Evolutionary conservation across 2,888 invertebrate species (phyloP).

Genomic region (Parthenolecanium corni): DNA sequence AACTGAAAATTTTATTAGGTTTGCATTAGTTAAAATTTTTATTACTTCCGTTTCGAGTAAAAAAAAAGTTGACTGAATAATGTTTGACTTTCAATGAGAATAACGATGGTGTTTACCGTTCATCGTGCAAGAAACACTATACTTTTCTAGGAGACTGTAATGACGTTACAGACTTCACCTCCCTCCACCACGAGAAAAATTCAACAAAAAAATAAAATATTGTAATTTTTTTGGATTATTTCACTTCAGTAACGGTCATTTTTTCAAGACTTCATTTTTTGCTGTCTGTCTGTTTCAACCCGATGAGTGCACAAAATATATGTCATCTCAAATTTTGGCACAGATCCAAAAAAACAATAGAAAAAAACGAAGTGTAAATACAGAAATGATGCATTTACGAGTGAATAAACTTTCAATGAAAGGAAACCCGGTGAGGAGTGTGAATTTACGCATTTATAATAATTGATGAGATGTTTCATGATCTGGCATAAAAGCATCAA

Average conservation of each 20-base stretch:
- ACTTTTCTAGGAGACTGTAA: no score
- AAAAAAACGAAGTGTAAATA: background rate
- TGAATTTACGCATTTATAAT: slow-evolving; percentile 4
- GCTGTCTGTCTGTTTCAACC: background rate
- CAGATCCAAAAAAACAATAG: slow-evolving; percentile 15
- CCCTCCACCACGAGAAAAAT: no score
- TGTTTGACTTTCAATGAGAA: no score
- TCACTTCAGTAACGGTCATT: background rate
- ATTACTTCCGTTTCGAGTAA: no score
- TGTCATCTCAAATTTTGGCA: background rate
- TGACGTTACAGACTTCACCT: no score
- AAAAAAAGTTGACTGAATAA: no score
- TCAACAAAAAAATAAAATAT: no score
- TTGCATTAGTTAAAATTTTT: no score
- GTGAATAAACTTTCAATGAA: slow-evolving; percentile 12
- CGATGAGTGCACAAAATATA: background rate
- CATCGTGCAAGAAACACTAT: no score
- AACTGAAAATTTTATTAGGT: no score
- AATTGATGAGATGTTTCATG: slow-evolving; percentile 14
- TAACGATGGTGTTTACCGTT: no score
- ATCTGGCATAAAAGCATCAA: slow-evolving; percentile 8
- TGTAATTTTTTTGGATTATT: background rate
- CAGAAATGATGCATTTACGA: slow-evolving; percentile 18
- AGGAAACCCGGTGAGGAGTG: background rate
- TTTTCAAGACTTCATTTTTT: background rate